phyloP scores from a whole-genome alignment of 2,113 vertebrate genomes.

The Gymnogyps californianus region DNA sequence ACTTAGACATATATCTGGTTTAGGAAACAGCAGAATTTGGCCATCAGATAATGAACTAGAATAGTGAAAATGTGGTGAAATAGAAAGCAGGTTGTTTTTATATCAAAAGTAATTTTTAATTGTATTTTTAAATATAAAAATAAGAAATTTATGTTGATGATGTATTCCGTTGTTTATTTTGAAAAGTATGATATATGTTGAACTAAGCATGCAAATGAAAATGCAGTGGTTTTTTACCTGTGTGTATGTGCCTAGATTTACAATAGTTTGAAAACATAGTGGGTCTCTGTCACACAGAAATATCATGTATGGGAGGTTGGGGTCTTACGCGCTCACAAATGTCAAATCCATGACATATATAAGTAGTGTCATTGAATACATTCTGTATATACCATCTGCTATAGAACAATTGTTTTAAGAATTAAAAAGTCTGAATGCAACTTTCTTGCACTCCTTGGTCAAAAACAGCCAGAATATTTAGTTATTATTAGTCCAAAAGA shows the following conservation, averaged over 20 bases:
- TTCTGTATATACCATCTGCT: neutral
- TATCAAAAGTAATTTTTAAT: neutral
- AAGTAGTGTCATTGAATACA: neutral
- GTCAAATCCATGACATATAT: neutral
- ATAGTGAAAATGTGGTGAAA: neutral
- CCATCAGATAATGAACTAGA: neutral
- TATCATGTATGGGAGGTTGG: neutral
- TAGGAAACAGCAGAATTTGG: neutral
- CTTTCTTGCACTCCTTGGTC: neutral
- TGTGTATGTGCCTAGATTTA: neutral
- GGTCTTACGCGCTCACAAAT: neutral
- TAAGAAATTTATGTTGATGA: neutral
- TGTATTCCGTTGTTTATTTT: neutral
- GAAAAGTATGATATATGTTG: neutral
- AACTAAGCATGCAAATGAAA: neutral
- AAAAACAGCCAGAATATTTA: neutral
- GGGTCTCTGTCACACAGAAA: neutral
- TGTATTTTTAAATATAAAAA: neutral
- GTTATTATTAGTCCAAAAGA: neutral
- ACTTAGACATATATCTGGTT: neutral
- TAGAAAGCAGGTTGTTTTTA: neutral
- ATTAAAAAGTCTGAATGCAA: neutral
- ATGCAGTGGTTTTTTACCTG: neutral
- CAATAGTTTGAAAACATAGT: neutral
- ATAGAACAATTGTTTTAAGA: neutral